Conservation (phyloP, 2,888 invertebrate species). For the Cataglyphis altisquamis region DNA sequence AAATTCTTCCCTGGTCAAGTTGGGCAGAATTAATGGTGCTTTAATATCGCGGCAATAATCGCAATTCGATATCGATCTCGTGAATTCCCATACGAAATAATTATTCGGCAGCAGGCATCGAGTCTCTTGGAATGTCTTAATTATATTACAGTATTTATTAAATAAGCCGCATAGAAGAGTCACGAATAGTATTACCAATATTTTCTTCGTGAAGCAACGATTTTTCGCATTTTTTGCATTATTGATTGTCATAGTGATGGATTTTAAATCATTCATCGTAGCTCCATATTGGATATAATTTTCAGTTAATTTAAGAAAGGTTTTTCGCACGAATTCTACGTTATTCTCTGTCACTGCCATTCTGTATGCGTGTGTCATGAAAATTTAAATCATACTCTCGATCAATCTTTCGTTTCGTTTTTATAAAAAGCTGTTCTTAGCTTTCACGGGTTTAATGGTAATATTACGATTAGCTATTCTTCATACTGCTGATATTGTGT, state of each 20-base stretch:
- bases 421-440: neutral
- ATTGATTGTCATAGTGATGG: slow-evolving; percentile 41
- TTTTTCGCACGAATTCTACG: slow-evolving; percentile 72
- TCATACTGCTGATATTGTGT: neutral
- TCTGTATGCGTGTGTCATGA: neutral
- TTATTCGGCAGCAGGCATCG: slow-evolving; percentile 94
- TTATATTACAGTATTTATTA: slow-evolving; percentile 72
- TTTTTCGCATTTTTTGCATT: slow-evolving; percentile 39
- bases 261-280: slow-evolving; percentile 75
- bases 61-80: slow-evolving; percentile 94
- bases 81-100: slow-evolving; percentile 95
- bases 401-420: neutral
- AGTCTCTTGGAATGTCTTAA: slow-evolving; percentile 80
- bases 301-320: slow-evolving; percentile 76
- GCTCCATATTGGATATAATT: slow-evolving; percentile 77
- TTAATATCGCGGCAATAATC: slow-evolving; percentile 91
- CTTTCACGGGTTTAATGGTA: neutral
- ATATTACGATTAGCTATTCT: neutral
- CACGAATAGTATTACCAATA: slow-evolving; percentile 64
- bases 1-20: slow-evolving; percentile 91
- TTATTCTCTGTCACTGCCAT: slow-evolving; percentile 52
- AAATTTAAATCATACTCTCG: neutral
- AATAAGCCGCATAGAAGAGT: slow-evolving; percentile 76
- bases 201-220: slow-evolving; percentile 58
- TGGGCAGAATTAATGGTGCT: slow-evolving; percentile 90